These are phyloP conservation scores for Caenorhabditis sulstoni DNA, from an alignment of 2,888 invertebrate genomes.

Conservation along the genomic window DNA sequence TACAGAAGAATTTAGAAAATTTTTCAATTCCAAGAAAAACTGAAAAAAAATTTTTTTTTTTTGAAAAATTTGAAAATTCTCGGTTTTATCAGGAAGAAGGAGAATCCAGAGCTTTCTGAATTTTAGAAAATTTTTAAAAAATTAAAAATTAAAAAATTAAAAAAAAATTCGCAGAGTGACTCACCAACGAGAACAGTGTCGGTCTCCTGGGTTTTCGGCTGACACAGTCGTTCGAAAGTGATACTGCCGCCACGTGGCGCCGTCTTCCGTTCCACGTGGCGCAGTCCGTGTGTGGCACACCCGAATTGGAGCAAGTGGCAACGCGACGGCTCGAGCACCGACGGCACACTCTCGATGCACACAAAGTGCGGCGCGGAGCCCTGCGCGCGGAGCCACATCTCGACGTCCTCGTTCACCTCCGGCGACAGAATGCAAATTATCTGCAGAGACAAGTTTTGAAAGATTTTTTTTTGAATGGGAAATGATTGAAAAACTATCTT, in stretches of 20 bases:
- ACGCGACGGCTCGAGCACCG: conserved; percentile 22
- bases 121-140: neutral
- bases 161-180: no score
- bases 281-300: conserved; percentile 50
- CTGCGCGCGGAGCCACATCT: conserved; percentile 49
- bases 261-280: conserved; percentile 34
- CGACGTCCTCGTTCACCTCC: conserved; percentile 52
- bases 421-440: conserved; percentile 53
- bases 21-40: conserved; percentile 1
- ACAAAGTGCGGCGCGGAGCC: conserved; percentile 38
- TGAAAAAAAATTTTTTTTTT: neutral
- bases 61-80: neutral
- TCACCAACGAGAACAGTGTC: conserved; percentile 35
- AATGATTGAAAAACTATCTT: no score
- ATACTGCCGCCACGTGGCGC: conserved; percentile 8
- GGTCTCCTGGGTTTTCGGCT: conserved; percentile 13
- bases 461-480: no score
- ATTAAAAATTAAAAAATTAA: neutral
- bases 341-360: conserved; percentile 44
- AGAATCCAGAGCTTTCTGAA: no score
- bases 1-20: neutral
- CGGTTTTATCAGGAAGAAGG: no score
- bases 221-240: conserved; percentile 39
- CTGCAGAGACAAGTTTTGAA: no score
- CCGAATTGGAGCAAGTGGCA: conserved; percentile 54